Evolutionary conservation across 1,140 invertebrate genomes (phyloP).

Genomic region (Drosophila willistoni): DNA sequence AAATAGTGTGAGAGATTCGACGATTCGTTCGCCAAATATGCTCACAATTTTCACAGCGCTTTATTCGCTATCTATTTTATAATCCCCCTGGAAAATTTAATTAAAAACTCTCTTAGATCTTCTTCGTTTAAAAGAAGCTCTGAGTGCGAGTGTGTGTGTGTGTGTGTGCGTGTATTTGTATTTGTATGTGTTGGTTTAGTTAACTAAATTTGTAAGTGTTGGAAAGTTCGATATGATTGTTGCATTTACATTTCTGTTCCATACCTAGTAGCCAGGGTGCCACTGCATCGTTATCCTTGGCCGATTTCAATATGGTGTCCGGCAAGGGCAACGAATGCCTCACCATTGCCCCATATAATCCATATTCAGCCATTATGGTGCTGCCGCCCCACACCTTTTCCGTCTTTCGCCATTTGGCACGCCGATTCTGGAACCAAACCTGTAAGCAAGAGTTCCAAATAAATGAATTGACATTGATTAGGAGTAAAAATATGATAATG

Average conservation of each 20-base stretch:
- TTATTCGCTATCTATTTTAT: constrained; percentile 59
- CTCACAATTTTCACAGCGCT: constrained; percentile 67
- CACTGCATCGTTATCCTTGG: constrained; percentile 96
- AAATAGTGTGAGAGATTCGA: constrained; percentile 19
- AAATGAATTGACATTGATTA: background rate
- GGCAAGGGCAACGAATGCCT: constrained; percentile 98
- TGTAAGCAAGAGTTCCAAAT: constrained; percentile 41
- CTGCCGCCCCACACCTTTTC: constrained; percentile 99
- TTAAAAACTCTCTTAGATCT: constrained; percentile 42
- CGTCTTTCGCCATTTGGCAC: constrained; percentile 99
- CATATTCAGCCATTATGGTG: constrained; percentile 99
- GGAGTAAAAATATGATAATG: no score
- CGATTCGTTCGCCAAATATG: constrained; percentile 74
- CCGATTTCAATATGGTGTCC: constrained; percentile 98
- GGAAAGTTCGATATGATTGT: constrained; percentile 77
- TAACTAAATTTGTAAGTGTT: constrained; percentile 16
- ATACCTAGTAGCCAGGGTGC: constrained; percentile 99
- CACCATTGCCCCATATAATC: constrained; percentile 99
- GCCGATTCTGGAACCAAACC: constrained; percentile 90
- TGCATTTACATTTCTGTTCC: constrained; percentile 83
- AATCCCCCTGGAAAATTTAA: constrained; percentile 74
- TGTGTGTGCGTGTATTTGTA: background rate
- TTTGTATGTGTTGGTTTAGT: background rate
- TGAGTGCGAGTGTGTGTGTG: background rate
- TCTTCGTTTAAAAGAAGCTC: background rate